phyloP scores from a whole-genome alignment of 1,140 invertebrate species.

The Psix sp. region DNA sequence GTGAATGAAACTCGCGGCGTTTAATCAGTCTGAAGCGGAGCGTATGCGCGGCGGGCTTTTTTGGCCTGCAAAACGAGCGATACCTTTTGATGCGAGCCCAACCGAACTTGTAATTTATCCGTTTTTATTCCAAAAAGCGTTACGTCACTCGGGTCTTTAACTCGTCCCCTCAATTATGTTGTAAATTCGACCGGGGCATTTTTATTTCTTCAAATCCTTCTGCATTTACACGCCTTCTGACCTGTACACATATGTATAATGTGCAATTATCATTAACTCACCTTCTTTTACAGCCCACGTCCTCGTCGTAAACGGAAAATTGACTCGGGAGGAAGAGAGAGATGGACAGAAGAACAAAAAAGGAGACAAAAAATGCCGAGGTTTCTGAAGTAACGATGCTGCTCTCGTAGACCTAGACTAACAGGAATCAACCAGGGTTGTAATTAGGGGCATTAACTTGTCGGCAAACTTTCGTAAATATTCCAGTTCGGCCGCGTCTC shows the following conservation, averaged over 20 bases:
- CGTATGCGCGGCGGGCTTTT: constrained; percentile 19
- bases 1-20: constrained; percentile 21
- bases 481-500: constrained; percentile 1
- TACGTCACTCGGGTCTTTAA: constrained; percentile 50
- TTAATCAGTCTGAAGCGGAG: constrained; percentile 21
- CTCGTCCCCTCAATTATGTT: constrained; percentile 50
- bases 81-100: constrained; percentile 1
- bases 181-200: constrained; percentile 46
- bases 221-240: constrained; percentile 56
- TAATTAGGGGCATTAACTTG: constrained; percentile 64
- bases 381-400: constrained; percentile 40
- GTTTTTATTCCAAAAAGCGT: constrained; percentile 48
- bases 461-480: constrained; percentile 47
- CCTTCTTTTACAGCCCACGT: constrained; percentile 59
- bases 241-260: constrained; percentile 53
- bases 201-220: constrained; percentile 57
- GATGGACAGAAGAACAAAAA: constrained; percentile 12
- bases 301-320: constrained; percentile 60
- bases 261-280: constrained; percentile 62
- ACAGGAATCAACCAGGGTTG: constrained; percentile 59
- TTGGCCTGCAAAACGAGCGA: constrained; percentile 1
- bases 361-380: constrained; percentile 21
- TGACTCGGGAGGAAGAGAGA: constrained; percentile 30
- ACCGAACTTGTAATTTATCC: constrained; percentile 41
- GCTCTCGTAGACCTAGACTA: constrained; percentile 43